Percentiles rank a stretch among this genome's conserved stretches.
These are phyloP conservation scores for Bufo bufo DNA, from an alignment of 2,113 vertebrate species.

Conservation along the genomic window DNA sequence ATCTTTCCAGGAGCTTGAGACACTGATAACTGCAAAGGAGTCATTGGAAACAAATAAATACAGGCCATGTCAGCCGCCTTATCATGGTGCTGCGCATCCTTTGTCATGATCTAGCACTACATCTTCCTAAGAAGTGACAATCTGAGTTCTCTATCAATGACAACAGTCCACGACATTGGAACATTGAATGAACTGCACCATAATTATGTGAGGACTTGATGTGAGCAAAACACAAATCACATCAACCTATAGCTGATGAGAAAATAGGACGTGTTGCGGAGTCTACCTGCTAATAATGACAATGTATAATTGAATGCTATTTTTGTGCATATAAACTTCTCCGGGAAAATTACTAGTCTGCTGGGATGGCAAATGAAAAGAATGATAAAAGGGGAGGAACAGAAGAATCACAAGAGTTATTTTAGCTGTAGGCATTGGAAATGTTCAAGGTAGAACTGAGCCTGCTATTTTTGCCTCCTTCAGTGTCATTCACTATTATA, in stretches of 20 bases:
- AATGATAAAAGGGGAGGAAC: not conserved
- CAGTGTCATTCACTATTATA: not conserved
- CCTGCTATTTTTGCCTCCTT: not conserved
- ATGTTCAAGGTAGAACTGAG: not conserved
- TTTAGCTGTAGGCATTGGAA: not conserved
- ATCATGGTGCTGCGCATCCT: conserved; percentile 38
- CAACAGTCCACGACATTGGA: conserved; percentile 17
- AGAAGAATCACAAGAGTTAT: no score
- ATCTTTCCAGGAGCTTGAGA: conserved; percentile 57
- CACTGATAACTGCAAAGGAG: conserved; percentile 40
- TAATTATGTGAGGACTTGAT: conserved; percentile 36
- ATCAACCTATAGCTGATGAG: not conserved
- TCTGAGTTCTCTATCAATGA: conserved; percentile 43
- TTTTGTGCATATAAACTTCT: conserved; percentile 9
- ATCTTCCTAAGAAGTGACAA: conserved; percentile 39
- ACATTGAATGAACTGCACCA: conserved; percentile 26
- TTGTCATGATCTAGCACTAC: conserved; percentile 46
- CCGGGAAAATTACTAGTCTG: conserved; percentile 7
- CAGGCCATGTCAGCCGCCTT: conserved; percentile 33
- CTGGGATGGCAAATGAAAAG: not conserved
- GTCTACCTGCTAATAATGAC: conserved; percentile 8
- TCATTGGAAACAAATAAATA: conserved; percentile 53
- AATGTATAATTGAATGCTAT: conserved; percentile 22
- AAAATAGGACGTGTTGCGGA: conserved; percentile 16
- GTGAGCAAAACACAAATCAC: conserved; percentile 33